These are phyloP conservation scores for Gasterosteus aculeatus DNA, from an alignment of 2,113 vertebrate genomes.

Conservation along the genomic window DNA sequence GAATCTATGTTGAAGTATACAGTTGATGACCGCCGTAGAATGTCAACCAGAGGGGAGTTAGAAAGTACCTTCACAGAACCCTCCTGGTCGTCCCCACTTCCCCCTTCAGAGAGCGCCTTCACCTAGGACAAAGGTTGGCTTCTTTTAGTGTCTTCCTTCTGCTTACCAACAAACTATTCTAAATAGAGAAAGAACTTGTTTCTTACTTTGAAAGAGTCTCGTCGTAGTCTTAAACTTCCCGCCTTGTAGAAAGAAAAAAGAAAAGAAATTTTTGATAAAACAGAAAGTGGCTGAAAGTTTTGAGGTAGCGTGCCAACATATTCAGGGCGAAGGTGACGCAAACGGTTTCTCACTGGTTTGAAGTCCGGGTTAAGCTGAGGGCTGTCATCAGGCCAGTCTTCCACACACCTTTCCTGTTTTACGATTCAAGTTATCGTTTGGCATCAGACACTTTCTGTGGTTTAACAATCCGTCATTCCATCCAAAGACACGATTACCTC, in stretches of 20 bases:
- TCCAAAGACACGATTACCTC: not conserved
- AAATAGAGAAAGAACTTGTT: not conserved
- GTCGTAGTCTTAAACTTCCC: slow-evolving; percentile 74
- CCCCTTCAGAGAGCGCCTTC: slow-evolving; percentile 36
- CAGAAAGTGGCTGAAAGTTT: not conserved
- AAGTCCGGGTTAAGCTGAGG: slow-evolving; percentile 72
- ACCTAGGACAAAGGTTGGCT: not conserved
- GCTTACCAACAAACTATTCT: not conserved
- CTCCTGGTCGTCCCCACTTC: slow-evolving; percentile 55
- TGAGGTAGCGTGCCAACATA: not conserved
- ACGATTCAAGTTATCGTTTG: not conserved
- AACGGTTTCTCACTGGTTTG: slow-evolving; percentile 73
- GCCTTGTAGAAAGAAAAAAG: slow-evolving; percentile 40
- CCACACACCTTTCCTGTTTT: slow-evolving; percentile 79
- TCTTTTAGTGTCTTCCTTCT: not conserved
- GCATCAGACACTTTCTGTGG: not conserved
- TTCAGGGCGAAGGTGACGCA: not conserved
- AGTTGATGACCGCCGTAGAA: not conserved
- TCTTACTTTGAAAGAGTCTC: slow-evolving; percentile 73
- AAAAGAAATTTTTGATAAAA: not conserved
- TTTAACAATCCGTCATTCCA: not conserved
- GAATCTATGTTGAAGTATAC: not conserved
- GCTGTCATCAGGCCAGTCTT: slow-evolving; percentile 83
- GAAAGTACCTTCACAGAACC: slow-evolving; percentile 16
- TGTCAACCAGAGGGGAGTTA: not conserved